phyloP scores from a whole-genome alignment of 2,797 vertebrate genomes.

The Gobionotothen gibberifrons region DNA sequence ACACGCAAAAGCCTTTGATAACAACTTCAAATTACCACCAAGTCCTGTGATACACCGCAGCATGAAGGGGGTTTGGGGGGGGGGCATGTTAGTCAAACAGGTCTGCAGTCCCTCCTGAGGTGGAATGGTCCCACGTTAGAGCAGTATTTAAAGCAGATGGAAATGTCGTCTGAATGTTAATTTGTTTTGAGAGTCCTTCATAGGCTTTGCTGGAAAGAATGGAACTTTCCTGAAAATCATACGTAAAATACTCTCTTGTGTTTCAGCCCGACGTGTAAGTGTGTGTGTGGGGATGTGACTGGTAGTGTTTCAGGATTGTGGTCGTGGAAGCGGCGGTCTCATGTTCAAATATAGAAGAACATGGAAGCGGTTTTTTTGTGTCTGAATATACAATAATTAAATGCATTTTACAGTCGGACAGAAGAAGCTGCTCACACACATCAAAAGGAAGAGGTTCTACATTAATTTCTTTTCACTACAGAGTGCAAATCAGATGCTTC shows the following conservation, averaged over 20 bases:
- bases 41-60: slow-evolving; percentile 89
- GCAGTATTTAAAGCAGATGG: slow-evolving; percentile 90
- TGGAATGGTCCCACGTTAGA: slow-evolving; percentile 89
- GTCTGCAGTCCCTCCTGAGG: slow-evolving; percentile 83
- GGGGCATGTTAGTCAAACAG: slow-evolving; percentile 79
- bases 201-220: slow-evolving; percentile 83
- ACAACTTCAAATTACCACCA: slow-evolving; percentile 86
- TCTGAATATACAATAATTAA: slow-evolving; percentile 94
- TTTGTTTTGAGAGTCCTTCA: slow-evolving; percentile 88
- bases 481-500: slow-evolving; percentile 99
- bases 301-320: slow-evolving; percentile 93
- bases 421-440: slow-evolving; percentile 93
- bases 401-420: slow-evolving; percentile 93
- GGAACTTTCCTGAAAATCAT: slow-evolving; percentile 76
- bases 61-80: slow-evolving; percentile 68
- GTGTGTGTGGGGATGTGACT: slow-evolving; percentile 70
- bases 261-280: slow-evolving; percentile 73
- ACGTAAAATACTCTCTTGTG: slow-evolving; percentile 73
- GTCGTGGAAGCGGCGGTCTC: slow-evolving; percentile 85
- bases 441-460: slow-evolving; percentile 89
- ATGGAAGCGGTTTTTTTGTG: slow-evolving; percentile 85
- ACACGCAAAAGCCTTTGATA: slow-evolving; percentile 77
- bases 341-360: slow-evolving; percentile 86
- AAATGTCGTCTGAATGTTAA: slow-evolving; percentile 75
- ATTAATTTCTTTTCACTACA: slow-evolving; percentile 95